Base-by-base conservation (phyloP, 2,797 vertebrate species). In the Lagodon rhomboides region DNA sequence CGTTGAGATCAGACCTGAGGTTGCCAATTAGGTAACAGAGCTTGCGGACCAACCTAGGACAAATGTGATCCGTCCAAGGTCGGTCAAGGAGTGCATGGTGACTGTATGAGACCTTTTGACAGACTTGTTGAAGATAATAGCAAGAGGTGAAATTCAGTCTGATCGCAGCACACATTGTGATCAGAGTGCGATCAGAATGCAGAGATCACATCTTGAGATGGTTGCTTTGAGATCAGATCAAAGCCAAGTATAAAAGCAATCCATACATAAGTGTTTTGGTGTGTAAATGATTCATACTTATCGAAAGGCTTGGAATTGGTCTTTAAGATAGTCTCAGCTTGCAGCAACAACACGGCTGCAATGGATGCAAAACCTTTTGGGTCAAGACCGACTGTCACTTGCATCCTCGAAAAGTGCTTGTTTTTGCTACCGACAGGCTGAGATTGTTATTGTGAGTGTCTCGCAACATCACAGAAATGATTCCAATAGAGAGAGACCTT, bases 171-270 rank as follows among this genome's bases (percentile, higher is more conserved):
- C 22, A 25, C 16, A 43, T 7, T 15, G 43, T 23, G 12, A 67
- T 46, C 20, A 38, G 20, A 60, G 49, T n/a, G 13, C 0, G 16
- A 47, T 47, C 0, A 0, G 11, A 22, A 4, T 4, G 3, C 0
- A 0, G 16, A 20, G 25, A n/a, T 5, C 34, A 18, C 3, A 51
- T 43, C 17, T 50, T 13, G 44, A 66, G 22, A 25, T 27, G n/a
- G 8, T 43, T 15, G 12, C 23, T 30, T 46, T 41, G 60, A 16
- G 18, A 44, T 62, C 13, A 4, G 59, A 44, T 44, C 46, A 7
- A n/a, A 38, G 30, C 30, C 18, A 60, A 17, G 20, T 13, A 12
- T 60, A 12, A 59, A 13, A 11, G 27, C 10, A 58, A 20, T 58
- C 4, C 10, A 3, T 20, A 58, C 27, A 58, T 30, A 5, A 3